Percentiles rank a stretch among this genome's conserved stretches.
phyloP scores from a whole-genome alignment of 2,888 invertebrate species.

The Eupithecia subfuscata region DNA sequence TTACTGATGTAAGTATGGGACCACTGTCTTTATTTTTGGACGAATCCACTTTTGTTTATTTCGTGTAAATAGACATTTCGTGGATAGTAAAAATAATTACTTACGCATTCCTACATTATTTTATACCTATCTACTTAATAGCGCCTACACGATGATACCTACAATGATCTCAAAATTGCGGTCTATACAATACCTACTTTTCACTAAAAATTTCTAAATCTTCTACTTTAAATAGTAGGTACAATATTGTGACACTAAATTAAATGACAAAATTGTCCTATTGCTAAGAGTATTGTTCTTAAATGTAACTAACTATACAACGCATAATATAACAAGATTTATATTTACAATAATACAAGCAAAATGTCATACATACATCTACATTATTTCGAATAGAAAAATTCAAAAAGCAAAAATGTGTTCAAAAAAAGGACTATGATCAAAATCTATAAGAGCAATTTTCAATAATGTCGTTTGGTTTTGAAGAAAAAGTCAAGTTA shows the following conservation, averaged over 20 bases:
- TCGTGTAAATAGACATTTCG: not conserved
- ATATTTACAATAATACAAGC: conserved; percentile 27
- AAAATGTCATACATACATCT: not conserved
- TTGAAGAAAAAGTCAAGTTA: not conserved
- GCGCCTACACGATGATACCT: not conserved
- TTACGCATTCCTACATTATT: not conserved
- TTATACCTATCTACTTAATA: not conserved
- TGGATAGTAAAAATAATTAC: not conserved
- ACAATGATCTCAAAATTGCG: not conserved
- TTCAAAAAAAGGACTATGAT: not conserved
- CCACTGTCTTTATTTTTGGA: not conserved
- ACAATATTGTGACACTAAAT: conserved; percentile 57
- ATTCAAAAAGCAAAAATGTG: not conserved
- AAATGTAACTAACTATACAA: conserved; percentile 4
- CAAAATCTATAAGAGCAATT: not conserved
- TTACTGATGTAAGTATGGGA: not conserved
- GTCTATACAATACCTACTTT: not conserved
- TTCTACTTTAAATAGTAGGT: not conserved
- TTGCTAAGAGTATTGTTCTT: conserved; percentile 38
- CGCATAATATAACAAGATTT: conserved; percentile 7
- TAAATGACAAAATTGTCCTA: conserved; percentile 52
- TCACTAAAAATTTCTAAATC: not conserved
- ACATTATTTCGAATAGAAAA: not conserved
- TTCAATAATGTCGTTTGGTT: not conserved
- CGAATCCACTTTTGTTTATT: not conserved